Base-by-base conservation (phyloP, 1,140 invertebrate genomes). In the Grapholita molesta region DNA sequence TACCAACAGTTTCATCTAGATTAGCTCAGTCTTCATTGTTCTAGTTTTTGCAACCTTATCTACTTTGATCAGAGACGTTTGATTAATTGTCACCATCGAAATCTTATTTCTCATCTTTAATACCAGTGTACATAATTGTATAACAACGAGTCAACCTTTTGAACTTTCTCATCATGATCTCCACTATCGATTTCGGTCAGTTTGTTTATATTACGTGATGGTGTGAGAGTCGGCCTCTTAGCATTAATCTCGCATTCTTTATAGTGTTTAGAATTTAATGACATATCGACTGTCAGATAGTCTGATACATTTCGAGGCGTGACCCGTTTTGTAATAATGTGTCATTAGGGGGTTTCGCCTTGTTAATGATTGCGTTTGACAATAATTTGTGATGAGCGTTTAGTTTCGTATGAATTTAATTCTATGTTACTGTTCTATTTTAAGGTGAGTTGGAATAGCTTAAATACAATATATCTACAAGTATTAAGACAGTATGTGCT, bases 361-460 rank as follows among this genome's bases (percentile, higher is more conserved):
- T 74, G 71, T 84, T 79, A 89, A 86, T 83, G 82, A 88, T 88
- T 83, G 77, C 75, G 70, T 78, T 76, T 82, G 82, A 84, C 80
- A 82, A 87, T 85, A 79, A 89, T 84, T 83, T 80, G 76, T 80
- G 71, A 66, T 73, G 71, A 66, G 75, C 70, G 68, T 82, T 78
- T 80, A 77, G 79, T 75, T 76, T 79, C 70, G 72, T 79, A 77
- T 84, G 82, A 88, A 38, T 38, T 68, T 78, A 69, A 78, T 76
- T 72, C 52, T 52, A 33, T 35, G 6, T 66, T 79, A 76, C 74
- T 75, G 1, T 7, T 48, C 1, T 0, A 9, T 18, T 21, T 48
- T 21, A 48, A 18, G 0, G 18, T 5, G 7, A 21, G 15, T 21
- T 7, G 8, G 42, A 48, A 21, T 48, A 48, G 12, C 7, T 48